Conservation (phyloP, 2,113 vertebrate genomes). For the Leucoraja erinaceus region DNA sequence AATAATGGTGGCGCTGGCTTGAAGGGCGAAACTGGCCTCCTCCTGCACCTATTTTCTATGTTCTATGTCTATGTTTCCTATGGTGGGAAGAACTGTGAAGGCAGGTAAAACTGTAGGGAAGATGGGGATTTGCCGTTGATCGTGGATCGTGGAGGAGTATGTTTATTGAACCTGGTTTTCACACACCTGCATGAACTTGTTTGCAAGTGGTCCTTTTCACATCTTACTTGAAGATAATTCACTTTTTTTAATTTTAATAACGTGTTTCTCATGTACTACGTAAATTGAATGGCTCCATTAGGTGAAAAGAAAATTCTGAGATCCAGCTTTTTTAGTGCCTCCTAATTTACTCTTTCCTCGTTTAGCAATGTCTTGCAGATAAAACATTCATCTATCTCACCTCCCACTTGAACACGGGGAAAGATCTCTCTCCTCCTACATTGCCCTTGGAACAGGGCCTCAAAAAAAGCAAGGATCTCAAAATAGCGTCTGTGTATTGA, state of each 20-base stretch:
- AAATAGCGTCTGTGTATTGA: too few species aligned
- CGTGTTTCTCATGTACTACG: too few species aligned
- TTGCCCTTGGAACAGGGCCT: neutral
- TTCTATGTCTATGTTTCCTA: too few species aligned
- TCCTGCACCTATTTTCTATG: too few species aligned
- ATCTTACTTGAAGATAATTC: neutral
- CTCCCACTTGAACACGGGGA: neutral
- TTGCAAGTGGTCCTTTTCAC: neutral
- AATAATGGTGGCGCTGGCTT: too few species aligned
- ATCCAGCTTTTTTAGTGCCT: neutral
- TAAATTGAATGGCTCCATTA: too few species aligned
- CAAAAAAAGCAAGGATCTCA: neutral
- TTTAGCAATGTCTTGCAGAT: neutral
- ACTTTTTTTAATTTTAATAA: neutral
- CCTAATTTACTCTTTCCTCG: neutral
- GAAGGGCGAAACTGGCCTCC: too few species aligned
- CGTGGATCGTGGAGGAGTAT: neutral
- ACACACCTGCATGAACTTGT: neutral
- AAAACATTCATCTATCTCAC: neutral
- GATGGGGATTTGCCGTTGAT: neutral
- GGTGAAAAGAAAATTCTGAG: neutral
- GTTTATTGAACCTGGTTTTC: neutral
- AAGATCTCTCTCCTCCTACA: neutral
- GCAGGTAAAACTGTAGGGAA: neutral
- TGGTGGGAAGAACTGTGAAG: neutral